Percentiles rank a stretch among this genome's conserved stretches.
Conservation (phyloP, 2,113 vertebrate genomes). For the Perognathus longimembris region DNA sequence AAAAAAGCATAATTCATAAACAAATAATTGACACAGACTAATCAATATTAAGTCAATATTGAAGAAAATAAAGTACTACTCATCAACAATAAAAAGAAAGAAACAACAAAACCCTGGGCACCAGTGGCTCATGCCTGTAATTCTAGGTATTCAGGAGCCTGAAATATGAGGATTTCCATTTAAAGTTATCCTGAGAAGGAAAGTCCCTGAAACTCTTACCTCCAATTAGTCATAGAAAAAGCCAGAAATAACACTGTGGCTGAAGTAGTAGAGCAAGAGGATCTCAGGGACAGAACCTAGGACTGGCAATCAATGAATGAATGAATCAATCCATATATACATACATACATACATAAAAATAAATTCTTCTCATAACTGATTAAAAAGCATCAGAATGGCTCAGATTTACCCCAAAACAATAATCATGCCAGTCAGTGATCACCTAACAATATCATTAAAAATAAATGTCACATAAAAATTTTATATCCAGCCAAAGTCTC, state of each 20-base stretch:
- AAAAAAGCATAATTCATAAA: background rate
- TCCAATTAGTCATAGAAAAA: no score
- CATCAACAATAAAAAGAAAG: background rate
- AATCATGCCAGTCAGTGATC: background rate
- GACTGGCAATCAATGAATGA: no score
- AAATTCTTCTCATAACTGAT: background rate
- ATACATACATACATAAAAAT: no score
- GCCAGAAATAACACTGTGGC: no score
- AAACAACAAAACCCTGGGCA: background rate
- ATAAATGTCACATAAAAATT: background rate
- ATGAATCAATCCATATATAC: no score
- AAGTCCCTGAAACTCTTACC: no score
- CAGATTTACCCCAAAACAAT: background rate
- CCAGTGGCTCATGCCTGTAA: no score
- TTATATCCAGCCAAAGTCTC: conserved; percentile 15
- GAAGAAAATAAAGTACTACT: background rate
- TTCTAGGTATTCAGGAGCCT: no score
- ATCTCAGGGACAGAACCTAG: no score
- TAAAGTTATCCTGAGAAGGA: no score
- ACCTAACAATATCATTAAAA: background rate
- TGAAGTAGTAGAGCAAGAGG: no score
- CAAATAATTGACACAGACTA: background rate
- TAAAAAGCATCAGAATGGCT: background rate
- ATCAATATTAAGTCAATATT: background rate
- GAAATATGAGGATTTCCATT: no score